Conservation (phyloP, 1,140 invertebrate genomes). For the Tribolium madens region DNA sequence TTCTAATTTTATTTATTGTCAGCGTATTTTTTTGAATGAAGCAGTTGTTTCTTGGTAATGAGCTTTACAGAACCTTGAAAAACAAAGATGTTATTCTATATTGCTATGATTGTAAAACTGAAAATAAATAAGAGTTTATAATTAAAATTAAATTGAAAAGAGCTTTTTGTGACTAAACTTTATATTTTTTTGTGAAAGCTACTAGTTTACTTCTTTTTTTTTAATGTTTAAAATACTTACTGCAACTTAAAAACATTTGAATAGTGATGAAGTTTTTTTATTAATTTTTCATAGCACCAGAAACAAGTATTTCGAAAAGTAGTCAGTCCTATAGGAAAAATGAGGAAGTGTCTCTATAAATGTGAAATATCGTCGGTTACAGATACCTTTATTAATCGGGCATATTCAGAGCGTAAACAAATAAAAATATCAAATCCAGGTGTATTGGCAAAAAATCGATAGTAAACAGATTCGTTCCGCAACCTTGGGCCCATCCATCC, state of each 20-base stretch:
- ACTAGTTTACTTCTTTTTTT: no score
- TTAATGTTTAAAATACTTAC: no score
- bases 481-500: constrained; percentile 11
- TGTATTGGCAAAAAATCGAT: constrained; percentile 32
- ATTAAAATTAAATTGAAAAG: neutral
- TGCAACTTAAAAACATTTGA: no score
- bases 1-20: neutral
- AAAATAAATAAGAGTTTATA: no score
- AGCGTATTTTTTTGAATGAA: neutral
- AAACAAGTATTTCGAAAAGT: no score
- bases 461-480: constrained; percentile 3
- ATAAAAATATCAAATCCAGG: constrained; percentile 26
- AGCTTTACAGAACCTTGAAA: constrained; percentile 8
- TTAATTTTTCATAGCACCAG: no score
- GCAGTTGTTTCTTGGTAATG: constrained; percentile 11
- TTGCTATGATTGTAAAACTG: neutral
- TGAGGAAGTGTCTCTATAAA: no score
- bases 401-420: constrained; percentile 17
- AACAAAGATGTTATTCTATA: neutral
- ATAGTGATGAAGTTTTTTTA: no score
- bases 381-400: neutral
- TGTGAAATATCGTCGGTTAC: neutral
- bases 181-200: no score
- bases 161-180: neutral
- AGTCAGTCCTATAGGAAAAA: no score